Base-by-base conservation (phyloP, 2,797 vertebrate species). In the Oreochromis grahami region DNA sequence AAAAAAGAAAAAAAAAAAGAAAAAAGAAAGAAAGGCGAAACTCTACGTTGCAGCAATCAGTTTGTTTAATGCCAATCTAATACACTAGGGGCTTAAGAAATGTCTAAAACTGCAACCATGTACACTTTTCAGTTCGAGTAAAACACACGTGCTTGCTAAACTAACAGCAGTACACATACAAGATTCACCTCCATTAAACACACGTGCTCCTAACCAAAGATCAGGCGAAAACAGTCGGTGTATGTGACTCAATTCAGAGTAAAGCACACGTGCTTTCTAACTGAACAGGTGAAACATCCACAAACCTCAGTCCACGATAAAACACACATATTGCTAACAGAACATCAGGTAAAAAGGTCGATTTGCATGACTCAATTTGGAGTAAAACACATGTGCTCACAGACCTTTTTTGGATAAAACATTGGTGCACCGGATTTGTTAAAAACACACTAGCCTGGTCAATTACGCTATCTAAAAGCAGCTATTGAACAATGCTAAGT, bases 221-320 rank as follows among this genome's bases (percentile, higher is more conserved):
- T 7, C 32, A 32, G 32, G 32, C 6, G 6, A 6, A 32, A 32
- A 32, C 32, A 32, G 32, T 32, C 32, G 6, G 32, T 32, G 32
- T 32, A 32, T 32, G 32, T 32, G 32, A 32, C 32, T 32, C 56
- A 19, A 60, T 34, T 60, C 29, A 19, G 29, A 11, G 17, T 60
- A n/a, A 60, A n/a, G 15, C 15, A 60, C 2, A 1, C 0, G 10
- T 3, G 58, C 58, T 60, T 60, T 60, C 4, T 60, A 60, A n/a
- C 32, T 60, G 0, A 60, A 60, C 17, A 2, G 58, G 32, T 60
- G 32, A 60, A 60, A 36, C 32, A n/a, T 60, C 58, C 58, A 63
- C 32, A 36, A 63, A 63, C 6, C 0, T 5, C 32, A 63, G 7
- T 36, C 58, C 32, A 12, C 0, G 1, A 63, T 36, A 12, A 5